Conservation (phyloP, 2,888 invertebrate species). For the Tetragonula carbonaria region DNA sequence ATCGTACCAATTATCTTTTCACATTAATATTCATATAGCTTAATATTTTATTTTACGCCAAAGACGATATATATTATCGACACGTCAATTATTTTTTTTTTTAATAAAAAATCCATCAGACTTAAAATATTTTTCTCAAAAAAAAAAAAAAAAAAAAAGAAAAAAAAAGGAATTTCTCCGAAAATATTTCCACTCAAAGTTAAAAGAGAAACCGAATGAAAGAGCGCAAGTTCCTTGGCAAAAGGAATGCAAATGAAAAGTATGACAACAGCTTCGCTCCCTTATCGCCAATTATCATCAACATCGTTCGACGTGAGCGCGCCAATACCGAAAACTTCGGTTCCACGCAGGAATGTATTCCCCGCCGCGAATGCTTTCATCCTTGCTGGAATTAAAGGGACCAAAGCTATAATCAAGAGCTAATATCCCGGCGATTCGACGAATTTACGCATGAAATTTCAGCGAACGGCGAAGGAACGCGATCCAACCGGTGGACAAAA, state of each 20-base stretch:
- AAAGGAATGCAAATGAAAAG: neutral
- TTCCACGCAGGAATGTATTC: neutral
- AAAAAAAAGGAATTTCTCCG: too few species aligned
- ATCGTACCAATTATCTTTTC: neutral
- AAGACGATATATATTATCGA: too few species aligned
- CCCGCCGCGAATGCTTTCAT: constrained; percentile 1
- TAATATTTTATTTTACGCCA: too few species aligned
- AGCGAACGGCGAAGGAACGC: constrained; percentile 17
- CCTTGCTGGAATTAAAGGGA: neutral
- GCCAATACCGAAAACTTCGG: neutral
- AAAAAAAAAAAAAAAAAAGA: too few species aligned
- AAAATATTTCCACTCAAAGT: neutral
- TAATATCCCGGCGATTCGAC: neutral
- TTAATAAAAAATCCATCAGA: too few species aligned
- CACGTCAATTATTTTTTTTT: too few species aligned
- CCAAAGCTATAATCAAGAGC: constrained; percentile 16
- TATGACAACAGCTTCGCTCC: neutral
- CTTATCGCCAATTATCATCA: constrained; percentile 1
- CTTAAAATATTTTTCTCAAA: too few species aligned
- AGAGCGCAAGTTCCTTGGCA: neutral
- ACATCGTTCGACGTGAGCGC: neutral
- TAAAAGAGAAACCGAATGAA: neutral
- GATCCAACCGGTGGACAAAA: neutral
- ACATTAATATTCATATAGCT: too few species aligned
- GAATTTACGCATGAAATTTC: constrained; percentile 6